Percentiles rank a stretch among this genome's conserved stretches.
Evolutionary conservation across 2,797 vertebrate species (phyloP).

Genomic region (Melanotaenia maccullochi): DNA sequence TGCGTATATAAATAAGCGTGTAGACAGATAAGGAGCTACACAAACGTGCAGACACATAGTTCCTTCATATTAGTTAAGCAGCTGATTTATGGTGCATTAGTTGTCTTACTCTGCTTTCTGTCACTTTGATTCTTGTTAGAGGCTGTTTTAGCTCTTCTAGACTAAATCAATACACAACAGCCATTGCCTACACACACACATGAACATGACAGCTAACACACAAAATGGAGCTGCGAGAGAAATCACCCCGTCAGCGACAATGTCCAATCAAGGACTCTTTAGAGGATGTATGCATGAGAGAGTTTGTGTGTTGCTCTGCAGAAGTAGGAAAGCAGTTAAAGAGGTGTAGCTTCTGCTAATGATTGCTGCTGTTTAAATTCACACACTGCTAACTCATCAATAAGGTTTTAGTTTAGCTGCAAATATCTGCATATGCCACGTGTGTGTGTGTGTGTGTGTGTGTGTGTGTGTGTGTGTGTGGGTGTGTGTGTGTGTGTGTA

Average conservation of each 20-base stretch:
- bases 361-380: slow-evolving; percentile 54
- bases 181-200: slow-evolving; percentile 39
- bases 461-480: no score
- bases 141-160: slow-evolving; percentile 56
- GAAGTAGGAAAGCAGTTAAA: slow-evolving; percentile 58
- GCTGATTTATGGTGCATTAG: slow-evolving; percentile 65
- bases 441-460: no score
- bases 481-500: not conserved
- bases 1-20: not conserved
- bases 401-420: slow-evolving; percentile 51
- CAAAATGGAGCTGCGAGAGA: slow-evolving; percentile 21
- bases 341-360: slow-evolving; percentile 56
- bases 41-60: slow-evolving; percentile 4
- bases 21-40: not conserved
- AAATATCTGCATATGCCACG: not conserved
- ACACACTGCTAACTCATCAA: slow-evolving; percentile 61
- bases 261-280: slow-evolving; percentile 66
- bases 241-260: slow-evolving; percentile 66
- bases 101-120: slow-evolving; percentile 50
- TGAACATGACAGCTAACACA: slow-evolving; percentile 26
- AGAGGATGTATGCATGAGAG: slow-evolving; percentile 1
- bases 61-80: slow-evolving; percentile 24
- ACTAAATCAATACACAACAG: slow-evolving; percentile 66
- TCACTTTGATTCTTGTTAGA: slow-evolving; percentile 67
- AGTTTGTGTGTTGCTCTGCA: slow-evolving; percentile 28